Evolutionary conservation across 2,888 invertebrate genomes (phyloP).

Genomic region (Leptinotarsa tumamoca): DNA sequence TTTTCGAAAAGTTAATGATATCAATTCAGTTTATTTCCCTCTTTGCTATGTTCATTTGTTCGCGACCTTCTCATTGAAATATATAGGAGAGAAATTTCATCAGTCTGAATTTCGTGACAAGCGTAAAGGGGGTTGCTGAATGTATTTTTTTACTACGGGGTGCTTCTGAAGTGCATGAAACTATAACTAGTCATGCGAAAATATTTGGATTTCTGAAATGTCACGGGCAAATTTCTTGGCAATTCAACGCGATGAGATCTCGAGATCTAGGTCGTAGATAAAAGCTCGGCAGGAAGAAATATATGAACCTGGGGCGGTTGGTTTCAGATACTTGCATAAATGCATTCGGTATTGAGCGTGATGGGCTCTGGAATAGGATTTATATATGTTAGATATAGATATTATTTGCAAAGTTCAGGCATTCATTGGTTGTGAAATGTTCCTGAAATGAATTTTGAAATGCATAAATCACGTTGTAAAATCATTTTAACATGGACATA

Average conservation of each 20-base stretch:
- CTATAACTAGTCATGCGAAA: too few relatives aligned
- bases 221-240: constrained; percentile 27
- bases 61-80: too few relatives aligned
- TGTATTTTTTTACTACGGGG: too few relatives aligned
- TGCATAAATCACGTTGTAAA: too few relatives aligned
- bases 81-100: too few relatives aligned
- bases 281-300: constrained; percentile 30
- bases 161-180: too few relatives aligned
- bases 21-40: too few relatives aligned
- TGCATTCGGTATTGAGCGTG: constrained; percentile 2
- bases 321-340: constrained; percentile 16
- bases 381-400: constrained; percentile 7
- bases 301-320: constrained; percentile 29
- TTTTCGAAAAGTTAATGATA: too few relatives aligned
- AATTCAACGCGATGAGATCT: constrained; percentile 10
- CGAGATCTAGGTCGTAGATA: constrained; percentile 36
- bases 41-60: too few relatives aligned
- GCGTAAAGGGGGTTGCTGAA: too few relatives aligned
- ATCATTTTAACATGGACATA: too few relatives aligned
- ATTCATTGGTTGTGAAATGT: not conserved
- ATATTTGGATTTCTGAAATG: not conserved
- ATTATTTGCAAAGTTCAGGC: constrained; percentile 3
- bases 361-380: not conserved
- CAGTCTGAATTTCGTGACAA: too few relatives aligned
- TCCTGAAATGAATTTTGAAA: not conserved